phyloP scores from a whole-genome alignment of 2,113 vertebrate genomes.

The Sardina pilchardus region DNA sequence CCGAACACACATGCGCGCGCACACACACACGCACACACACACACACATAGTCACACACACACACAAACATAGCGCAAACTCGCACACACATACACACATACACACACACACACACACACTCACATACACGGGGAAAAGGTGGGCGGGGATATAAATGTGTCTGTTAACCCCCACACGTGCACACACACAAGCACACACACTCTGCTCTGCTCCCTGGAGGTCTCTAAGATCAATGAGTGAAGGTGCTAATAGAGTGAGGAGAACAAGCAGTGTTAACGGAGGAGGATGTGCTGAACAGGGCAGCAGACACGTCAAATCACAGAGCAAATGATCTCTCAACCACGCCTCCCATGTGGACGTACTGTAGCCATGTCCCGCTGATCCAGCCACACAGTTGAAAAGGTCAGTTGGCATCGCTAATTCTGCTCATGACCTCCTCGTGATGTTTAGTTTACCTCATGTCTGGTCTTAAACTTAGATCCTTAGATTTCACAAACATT shows the following conservation, averaged over 20 bases:
- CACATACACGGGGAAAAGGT: background rate
- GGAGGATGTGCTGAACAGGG: background rate
- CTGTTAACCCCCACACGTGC: slow-evolving; percentile 17
- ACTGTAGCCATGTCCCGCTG: background rate
- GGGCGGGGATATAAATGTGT: background rate
- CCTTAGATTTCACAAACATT: no score
- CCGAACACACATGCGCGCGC: background rate
- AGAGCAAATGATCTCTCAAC: background rate
- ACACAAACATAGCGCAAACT: background rate
- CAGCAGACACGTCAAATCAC: background rate
- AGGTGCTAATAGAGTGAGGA: background rate
- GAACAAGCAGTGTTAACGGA: background rate
- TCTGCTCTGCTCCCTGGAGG: background rate
- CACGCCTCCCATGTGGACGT: background rate
- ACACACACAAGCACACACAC: background rate
- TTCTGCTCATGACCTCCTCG: no score
- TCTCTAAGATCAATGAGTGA: slow-evolving; percentile 7
- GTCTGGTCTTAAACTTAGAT: no score
- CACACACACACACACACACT: slow-evolving; percentile 1
- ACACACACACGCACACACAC: background rate
- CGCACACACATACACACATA: background rate
- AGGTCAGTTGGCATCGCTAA: background rate
- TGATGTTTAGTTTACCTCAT: no score
- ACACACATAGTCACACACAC: background rate
- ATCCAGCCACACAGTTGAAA: background rate